Base-by-base conservation (phyloP, 2,888 invertebrate species). In the Dicyrtomina minuta region DNA sequence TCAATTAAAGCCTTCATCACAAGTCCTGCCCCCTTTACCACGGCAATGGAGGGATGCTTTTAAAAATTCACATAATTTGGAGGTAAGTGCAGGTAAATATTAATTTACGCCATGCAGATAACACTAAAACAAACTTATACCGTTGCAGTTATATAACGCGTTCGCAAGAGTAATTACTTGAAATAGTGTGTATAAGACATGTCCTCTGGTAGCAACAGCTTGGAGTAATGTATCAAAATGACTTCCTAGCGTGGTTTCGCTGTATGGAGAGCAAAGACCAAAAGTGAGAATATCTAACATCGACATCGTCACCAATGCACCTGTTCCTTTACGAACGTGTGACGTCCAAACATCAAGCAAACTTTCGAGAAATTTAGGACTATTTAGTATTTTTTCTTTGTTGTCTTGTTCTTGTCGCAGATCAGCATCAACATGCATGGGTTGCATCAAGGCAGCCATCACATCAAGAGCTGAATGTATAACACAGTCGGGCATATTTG, bases 281-380 rank as follows among this genome's bases (percentile, higher is more conserved):
- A 97, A 99, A 46, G 98, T 99, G 74, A 99, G 85, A 81, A 99
- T 94, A 83, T 99, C 99, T 81, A 99, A 85, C 96, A 99, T 96
- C 75, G 96, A 93, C 39, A 96, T 92, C 74, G 99, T 92, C 15
- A 99, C 93, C 60, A 99, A 83, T 56, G 98, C 97, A 3, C 98
- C 98, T 66, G 95, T 96, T 64, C 93, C 93, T 73, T 91, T 84
- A 82, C 96, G 95, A 81, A 97, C 93, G 84, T 98, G 96, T 61
- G 86, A 88, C 13, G 92, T 90, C 91, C 98, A 97, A 91, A 96
- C 94, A 78, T 93, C 91, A 27, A 99, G 86, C 73, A 99, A 84
- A 74, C 90, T 93, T 80, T 98, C 96, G 41, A 99, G 85, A 84
- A 99, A 99, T 62, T 89, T 86, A 79, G 91, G 88, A 1, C 93